Base-by-base conservation (phyloP, 2,113 vertebrate species). In the Carettochelys insculpta region DNA sequence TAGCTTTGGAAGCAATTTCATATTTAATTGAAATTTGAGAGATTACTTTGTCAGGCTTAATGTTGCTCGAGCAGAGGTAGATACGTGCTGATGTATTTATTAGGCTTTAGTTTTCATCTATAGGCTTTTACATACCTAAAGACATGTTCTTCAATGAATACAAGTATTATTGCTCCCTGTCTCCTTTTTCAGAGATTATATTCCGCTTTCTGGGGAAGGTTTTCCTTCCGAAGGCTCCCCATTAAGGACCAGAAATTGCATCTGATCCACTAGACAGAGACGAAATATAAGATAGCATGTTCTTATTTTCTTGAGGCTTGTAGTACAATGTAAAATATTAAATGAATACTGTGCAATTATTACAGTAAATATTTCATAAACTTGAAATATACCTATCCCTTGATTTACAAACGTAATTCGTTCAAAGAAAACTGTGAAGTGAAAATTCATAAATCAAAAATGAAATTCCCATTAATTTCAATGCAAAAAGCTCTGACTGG, bases 1-100 rank as follows among this genome's bases (percentile, higher is more conserved):
- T 45, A 75, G 41, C 71, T 43, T 41, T 45, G 13, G 71, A 68
- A 68, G n/a, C n/a, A 38, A 68, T 68, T 38, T 75, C 5, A 22
- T 43, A 11, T 73, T 43, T 45, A 75, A 75, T 45, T 43, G 41
- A 75, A 75, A 29, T 6, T 25, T 45, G 25, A 45, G 43, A 43
- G 24, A 75, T 75, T 12, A 27, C 41, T 43, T 75, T 45, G 12
- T 43, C 3, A 27, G 12, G 7, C 41, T 45, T 45, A n/a, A 65
- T 38, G n/a, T 8, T n/a, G 61, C 86, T 71, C 3, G 1, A 82
- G 41, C 29, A 27, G 13, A 61, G 13, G 11, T 50, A 48, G 38
- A 6, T 71, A 14, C 0, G 0, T 53, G 80, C n/a, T 1, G 0
- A 38, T 90, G 80, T 50, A 11, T 11, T 77, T 56, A 4, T 41